Base-by-base conservation (phyloP, 2,888 invertebrate genomes). In the Pegoplata infirma region DNA sequence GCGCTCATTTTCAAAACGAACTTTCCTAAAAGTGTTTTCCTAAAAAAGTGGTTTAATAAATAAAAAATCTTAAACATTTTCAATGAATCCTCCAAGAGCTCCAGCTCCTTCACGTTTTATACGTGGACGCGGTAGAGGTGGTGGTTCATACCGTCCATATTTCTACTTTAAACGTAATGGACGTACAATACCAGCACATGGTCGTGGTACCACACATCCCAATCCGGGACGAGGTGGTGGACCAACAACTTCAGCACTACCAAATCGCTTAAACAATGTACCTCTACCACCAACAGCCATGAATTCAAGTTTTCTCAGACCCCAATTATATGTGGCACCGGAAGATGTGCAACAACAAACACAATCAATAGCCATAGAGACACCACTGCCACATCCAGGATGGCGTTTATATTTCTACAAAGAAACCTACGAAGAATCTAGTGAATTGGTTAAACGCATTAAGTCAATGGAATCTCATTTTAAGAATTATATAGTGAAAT, bases 371-470 rank as follows among this genome's bases (percentile, higher is more conserved):
- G 73, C 83, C 3, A 84, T 85, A 7, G 83, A 86, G 19, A 84
- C 84, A 47, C 85, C 85, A 0, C n/a, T 25, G 2, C 76, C 91
- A 5, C 94, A 93, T 87, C 91, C 92, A 82, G 93, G 93, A 17
- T 96, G 96, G 95, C 93, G 93, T 81, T 89, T 95, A 7, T 97
- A 97, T 89, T 95, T 96, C 87, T 92, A 94, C 40, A 91, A 92
- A 67, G 93, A 94, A 91, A 91, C 88, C 59, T 92, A 90, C 76
- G 85, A 85, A 73, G 90, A 91, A 12, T 89, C 90, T 28, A 91
- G 91, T 8, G 87, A 89, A 0, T 87, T 91, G 16, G 89, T 91
- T 5, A 86, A 87, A 64, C 92, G 91, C 83, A 87, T 93, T 3
- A 86, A 91, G 82, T 88, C 91, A 6, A 90, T 93, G 81, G 91